Percentiles rank a stretch among this genome's conserved stretches.
Evolutionary conservation across 2,888 invertebrate genomes (phyloP).

Genomic region (Andrena minutula): DNA sequence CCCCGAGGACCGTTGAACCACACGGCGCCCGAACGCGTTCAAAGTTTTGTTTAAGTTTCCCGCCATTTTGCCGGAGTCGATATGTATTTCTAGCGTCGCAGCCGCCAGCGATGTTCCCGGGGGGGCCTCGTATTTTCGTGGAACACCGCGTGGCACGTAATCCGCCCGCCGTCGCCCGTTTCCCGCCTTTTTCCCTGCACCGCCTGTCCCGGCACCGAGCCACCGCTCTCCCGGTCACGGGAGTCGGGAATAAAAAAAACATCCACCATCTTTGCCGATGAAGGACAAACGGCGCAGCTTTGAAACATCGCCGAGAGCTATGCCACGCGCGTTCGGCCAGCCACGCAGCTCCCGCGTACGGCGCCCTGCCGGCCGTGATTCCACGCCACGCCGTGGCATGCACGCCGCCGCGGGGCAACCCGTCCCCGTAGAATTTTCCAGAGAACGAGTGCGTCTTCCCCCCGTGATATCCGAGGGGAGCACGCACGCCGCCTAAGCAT

Average conservation of each 20-base stretch:
- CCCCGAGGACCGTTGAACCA: conserved; percentile 75
- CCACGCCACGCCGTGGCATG: conserved; percentile 23
- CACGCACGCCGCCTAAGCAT: conserved; percentile 79
- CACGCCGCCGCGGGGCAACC: conserved; percentile 38
- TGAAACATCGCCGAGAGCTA: conserved; percentile 73
- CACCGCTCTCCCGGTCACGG: conserved; percentile 71
- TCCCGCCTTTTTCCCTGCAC: conserved; percentile 80
- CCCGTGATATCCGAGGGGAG: conserved; percentile 71
- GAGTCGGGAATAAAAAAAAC: conserved; percentile 75
- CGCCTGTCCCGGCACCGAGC: conserved; percentile 59
- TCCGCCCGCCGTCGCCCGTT: conserved; percentile 56
- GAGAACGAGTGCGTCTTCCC: conserved; percentile 72
- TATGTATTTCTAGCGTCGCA: conserved; percentile 50
- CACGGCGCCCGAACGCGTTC: conserved; percentile 13
- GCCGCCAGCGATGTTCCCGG: conserved; percentile 20
- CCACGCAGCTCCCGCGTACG: neutral
- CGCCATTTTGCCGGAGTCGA: conserved; percentile 69
- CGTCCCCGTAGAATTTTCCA: conserved; percentile 70
- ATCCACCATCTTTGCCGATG: conserved; percentile 83
- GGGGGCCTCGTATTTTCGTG: conserved; percentile 13
- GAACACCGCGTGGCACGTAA: conserved; percentile 29
- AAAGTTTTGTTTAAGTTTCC: conserved; percentile 69
- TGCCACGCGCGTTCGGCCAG: conserved; percentile 60
- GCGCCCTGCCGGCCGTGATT: conserved; percentile 23
- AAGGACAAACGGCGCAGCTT: conserved; percentile 82